These are phyloP conservation scores for Notodonta ziczac DNA, from an alignment of 2,888 invertebrate genomes.

Conservation along the genomic window DNA sequence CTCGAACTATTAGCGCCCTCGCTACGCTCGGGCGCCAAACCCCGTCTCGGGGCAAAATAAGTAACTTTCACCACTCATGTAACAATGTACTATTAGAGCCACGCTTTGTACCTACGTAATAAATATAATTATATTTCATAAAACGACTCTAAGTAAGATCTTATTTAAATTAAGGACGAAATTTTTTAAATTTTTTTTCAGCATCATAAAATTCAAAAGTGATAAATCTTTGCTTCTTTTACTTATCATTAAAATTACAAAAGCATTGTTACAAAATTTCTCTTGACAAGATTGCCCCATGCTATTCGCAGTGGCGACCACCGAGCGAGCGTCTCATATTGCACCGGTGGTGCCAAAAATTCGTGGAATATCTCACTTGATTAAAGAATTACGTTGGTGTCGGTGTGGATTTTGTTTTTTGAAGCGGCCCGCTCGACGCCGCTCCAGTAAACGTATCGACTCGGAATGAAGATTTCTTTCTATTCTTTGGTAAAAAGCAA, in stretches of 20 bases:
- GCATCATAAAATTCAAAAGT: no score
- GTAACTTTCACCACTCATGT: no score
- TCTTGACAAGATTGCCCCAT: conserved; percentile 44
- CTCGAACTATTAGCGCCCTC: no score
- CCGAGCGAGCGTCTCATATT: conserved; percentile 70
- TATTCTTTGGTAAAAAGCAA: conserved; percentile 32
- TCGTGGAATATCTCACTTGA: conserved; percentile 70
- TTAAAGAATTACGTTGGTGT: conserved; percentile 68
- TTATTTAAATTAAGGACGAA: no score
- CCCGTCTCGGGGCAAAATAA: no score
- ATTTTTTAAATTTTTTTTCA: no score
- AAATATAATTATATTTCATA: no score
- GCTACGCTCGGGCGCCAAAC: no score
- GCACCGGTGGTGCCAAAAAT: conserved; percentile 52
- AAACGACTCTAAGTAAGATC: no score
- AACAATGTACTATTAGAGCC: no score
- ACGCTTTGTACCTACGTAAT: no score
- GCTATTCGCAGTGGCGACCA: conserved; percentile 55
- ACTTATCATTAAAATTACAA: conserved; percentile 15
- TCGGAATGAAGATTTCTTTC: conserved; percentile 32
- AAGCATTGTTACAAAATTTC: conserved; percentile 38
- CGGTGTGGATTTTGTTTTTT: conserved; percentile 55
- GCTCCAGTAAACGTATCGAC: conserved; percentile 26
- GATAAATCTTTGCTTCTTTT: no score
- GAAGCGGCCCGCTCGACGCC: conserved; percentile 15